Evolutionary conservation across 2,888 invertebrate genomes (phyloP).

Genomic region (Ormyrus rosae): DNA sequence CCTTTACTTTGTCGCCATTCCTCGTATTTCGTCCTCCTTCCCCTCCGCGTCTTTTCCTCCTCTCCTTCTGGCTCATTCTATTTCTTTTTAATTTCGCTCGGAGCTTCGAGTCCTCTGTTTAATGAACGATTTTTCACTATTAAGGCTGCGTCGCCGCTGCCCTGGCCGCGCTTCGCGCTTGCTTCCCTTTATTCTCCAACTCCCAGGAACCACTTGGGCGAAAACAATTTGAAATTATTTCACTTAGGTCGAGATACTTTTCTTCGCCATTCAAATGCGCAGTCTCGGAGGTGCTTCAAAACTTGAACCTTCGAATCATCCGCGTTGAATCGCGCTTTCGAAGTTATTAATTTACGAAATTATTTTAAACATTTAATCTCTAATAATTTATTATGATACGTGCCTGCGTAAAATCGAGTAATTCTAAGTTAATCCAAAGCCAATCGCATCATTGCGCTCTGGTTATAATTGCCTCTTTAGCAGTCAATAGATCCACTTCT

Average conservation of each 20-base stretch:
- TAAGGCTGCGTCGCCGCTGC: conserved; percentile 9
- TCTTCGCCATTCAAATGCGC: conserved; percentile 26
- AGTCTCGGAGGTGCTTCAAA: neutral
- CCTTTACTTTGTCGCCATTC: conserved; percentile 51
- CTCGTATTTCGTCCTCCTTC: conserved; percentile 44
- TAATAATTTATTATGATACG: conserved; percentile 12
- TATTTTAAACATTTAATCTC: too few relatives aligned
- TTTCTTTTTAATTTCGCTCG: conserved; percentile 53
- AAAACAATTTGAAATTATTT: conserved; percentile 55
- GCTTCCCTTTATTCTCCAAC: conserved; percentile 8
- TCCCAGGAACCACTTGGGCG: conserved; percentile 35
- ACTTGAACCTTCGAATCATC: too few relatives aligned
- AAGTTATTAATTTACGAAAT: too few relatives aligned
- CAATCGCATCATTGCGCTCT: conserved; percentile 23
- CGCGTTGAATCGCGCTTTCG: too few relatives aligned
- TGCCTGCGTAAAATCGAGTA: conserved; percentile 15
- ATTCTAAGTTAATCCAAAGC: conserved; percentile 24
- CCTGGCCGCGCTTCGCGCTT: neutral
- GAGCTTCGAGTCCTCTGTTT: conserved; percentile 46
- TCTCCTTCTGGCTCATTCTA: conserved; percentile 13
- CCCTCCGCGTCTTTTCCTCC: conserved; percentile 39
- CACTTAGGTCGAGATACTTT: conserved; percentile 35
- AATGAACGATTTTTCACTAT: conserved; percentile 56
- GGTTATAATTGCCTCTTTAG: conserved; percentile 33
- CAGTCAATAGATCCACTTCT: conserved; percentile 5